Base-by-base conservation (phyloP, 2,113 vertebrate species). In the Picathartes gymnocephalus region DNA sequence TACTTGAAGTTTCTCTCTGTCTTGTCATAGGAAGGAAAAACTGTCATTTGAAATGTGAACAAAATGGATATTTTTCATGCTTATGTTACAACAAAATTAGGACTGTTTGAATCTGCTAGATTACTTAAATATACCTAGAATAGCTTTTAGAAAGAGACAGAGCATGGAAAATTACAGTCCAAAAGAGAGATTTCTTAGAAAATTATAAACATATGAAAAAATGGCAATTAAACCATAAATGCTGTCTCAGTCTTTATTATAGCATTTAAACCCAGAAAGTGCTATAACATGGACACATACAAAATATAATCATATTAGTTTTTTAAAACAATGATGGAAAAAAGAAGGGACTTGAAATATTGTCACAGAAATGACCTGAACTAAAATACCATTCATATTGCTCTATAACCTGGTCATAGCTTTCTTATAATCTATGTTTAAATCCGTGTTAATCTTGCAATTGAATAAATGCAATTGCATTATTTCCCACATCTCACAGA, bases 21-120 rank as follows among this genome's bases (percentile, higher is more conserved):
- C 23, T 87, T 35, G 31, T 50, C 81, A 91, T 2, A 66, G 42
- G 78, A 95, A 73, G 20, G 28, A 84, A 89, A 93, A 89, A 33
- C 24, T 86, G 48, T 68, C 69, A 87, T 84, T 82, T 90, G 54
- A 72, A 90, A 90, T 62, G 47, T 80, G 91, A 91, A 81, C 11
- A 90, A 89, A 91, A 65, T 42, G 30, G 93, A n/a, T 87, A 85
- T 77, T 90, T 90, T 92, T 95, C 94, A 96, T 62, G 87, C 85
- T 90, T 93, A 82, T 1, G 10, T 88, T 91, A 73, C 70, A 78
- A 90, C 50, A 95, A 91, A 90, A 94, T 94, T 81, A 85, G 23
- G 51, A 72, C 50, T 65, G 37, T 80, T 80, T 90, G 90, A 94
- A 82, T 94, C 94, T 82, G 33, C 62, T 91, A 73, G 81, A 80